Percentiles rank a stretch among this genome's conserved stretches.
Conservation (phyloP, 2,113 vertebrate genomes). For the Narcine bancroftii region DNA sequence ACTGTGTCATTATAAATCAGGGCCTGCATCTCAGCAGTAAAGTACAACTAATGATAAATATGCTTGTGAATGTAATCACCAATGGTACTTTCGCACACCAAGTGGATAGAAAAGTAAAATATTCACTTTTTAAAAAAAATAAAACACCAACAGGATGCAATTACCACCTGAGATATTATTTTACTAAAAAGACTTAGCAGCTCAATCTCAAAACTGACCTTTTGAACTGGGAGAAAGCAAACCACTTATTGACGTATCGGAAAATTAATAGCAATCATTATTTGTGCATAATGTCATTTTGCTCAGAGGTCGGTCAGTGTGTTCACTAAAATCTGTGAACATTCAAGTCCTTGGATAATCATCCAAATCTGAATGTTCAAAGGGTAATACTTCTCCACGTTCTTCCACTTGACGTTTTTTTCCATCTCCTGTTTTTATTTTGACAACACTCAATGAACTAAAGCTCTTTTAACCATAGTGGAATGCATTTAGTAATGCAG, state of each 20-base stretch:
- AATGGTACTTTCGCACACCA: background rate
- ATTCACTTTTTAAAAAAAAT: background rate
- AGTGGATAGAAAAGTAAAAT: background rate
- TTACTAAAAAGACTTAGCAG: background rate
- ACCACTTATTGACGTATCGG: conserved; percentile 15
- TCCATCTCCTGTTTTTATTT: background rate
- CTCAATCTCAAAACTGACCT: background rate
- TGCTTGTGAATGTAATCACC: conserved; percentile 22
- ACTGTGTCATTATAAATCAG: conserved; percentile 25
- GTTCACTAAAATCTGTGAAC: background rate
- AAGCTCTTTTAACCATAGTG: background rate
- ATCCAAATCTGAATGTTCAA: too few relatives aligned
- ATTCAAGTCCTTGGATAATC: background rate
- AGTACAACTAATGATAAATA: conserved; percentile 30
- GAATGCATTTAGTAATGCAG: background rate
- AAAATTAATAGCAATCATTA: conserved; percentile 20
- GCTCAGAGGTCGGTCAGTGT: background rate
- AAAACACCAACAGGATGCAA: background rate
- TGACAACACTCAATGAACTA: background rate
- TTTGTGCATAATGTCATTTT: background rate
- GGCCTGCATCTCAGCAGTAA: background rate
- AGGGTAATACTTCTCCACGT: too few relatives aligned
- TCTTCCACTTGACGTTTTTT: background rate
- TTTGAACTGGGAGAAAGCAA: background rate
- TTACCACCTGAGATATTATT: background rate